Percentiles rank a stretch among this genome's conserved stretches.
phyloP scores from a whole-genome alignment of 53 echinoderm and acorn worm species.

The Pentamera pediparva region DNA sequence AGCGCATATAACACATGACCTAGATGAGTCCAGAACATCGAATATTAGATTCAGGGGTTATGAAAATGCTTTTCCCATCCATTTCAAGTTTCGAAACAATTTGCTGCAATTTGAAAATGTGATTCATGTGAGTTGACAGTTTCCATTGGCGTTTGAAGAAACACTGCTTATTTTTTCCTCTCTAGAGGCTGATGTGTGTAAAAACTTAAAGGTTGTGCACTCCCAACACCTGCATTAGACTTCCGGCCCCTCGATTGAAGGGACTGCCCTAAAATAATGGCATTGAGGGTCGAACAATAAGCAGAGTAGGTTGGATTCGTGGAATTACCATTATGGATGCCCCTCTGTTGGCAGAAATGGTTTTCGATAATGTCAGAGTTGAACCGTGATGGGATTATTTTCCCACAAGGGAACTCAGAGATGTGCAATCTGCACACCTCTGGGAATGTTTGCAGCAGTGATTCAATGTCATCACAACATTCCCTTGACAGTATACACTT shows the following conservation, averaged over 20 bases:
- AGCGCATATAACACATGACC: too few species aligned
- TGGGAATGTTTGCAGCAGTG: background rate
- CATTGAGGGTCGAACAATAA: constrained; percentile 4
- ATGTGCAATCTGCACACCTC: constrained; percentile 14
- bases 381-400: background rate
- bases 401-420: constrained; percentile 2
- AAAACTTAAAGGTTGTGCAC: too few species aligned
- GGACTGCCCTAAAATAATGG: constrained; percentile 4
- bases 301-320: constrained; percentile 10
- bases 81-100: too few species aligned
- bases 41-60: too few species aligned
- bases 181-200: too few species aligned
- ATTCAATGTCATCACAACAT: constrained; percentile 26
- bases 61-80: too few species aligned
- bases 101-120: too few species aligned
- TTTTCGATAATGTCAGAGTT: constrained; percentile 20
- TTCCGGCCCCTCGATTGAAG: background rate
- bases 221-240: constrained; percentile 22
- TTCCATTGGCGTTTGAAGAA: too few species aligned
- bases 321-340: constrained; percentile 4
- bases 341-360: constrained; percentile 22
- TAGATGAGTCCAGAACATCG: too few species aligned
- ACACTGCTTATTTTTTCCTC: too few species aligned
- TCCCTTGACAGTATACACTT: constrained; percentile 6
- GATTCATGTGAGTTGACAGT: too few species aligned